These are phyloP conservation scores for Psettodes erumei DNA, from an alignment of 2,113 vertebrate genomes.

Conservation along the genomic window DNA sequence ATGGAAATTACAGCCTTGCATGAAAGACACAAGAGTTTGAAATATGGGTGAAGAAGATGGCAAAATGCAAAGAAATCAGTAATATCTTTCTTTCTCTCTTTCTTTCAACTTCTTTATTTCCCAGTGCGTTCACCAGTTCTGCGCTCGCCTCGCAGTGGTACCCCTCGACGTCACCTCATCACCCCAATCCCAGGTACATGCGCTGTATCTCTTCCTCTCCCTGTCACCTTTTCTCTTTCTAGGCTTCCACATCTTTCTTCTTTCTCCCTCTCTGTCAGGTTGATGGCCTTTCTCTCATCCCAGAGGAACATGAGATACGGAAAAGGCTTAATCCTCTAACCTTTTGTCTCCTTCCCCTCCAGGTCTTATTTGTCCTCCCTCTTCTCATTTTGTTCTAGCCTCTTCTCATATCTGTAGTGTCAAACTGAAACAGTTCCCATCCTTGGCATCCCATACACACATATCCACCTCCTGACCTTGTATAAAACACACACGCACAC, in stretches of 20 bases:
- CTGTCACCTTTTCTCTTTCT: neutral
- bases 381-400: constrained; percentile 2
- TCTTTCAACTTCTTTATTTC: no score
- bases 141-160: constrained; percentile 84
- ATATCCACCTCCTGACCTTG: neutral
- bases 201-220: constrained; percentile 36
- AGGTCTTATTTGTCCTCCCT: constrained; percentile 5
- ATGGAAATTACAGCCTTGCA: neutral
- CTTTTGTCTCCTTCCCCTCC: constrained; percentile 6
- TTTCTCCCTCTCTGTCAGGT: neutral
- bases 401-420: constrained; percentile 48
- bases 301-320: constrained; percentile 31
- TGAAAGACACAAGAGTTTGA: neutral
- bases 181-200: constrained; percentile 92
- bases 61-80: neutral
- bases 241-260: constrained; percentile 1
- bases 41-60: neutral
- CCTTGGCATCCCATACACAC: constrained; percentile 19
- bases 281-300: constrained; percentile 30
- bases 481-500: constrained; percentile 25
- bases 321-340: constrained; percentile 29
- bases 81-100: neutral
- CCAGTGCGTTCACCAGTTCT: constrained; percentile 90
- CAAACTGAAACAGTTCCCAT: constrained; percentile 29
- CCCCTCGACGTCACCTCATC: constrained; percentile 92